Evolutionary conservation across 2,797 vertebrate genomes (phyloP).

Genomic region (Miichthys miiuy): DNA sequence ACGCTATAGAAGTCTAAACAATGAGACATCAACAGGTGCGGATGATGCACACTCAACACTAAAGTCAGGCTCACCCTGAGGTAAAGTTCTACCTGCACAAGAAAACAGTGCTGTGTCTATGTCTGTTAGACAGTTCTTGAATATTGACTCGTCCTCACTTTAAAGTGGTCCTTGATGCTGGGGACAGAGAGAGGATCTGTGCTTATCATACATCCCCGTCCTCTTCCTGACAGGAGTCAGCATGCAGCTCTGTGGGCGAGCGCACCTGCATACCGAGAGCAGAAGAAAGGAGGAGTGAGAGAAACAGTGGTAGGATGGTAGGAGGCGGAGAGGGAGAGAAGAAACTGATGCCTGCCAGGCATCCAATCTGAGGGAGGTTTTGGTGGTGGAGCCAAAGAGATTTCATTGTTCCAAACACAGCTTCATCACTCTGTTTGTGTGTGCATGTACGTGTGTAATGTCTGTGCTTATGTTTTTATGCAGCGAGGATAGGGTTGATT

Average conservation of each 20-base stretch:
- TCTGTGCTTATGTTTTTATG: conserved; percentile 41
- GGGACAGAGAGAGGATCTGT: conserved; percentile 56
- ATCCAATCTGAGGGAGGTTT: conserved; percentile 69
- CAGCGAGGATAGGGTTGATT: conserved; percentile 34
- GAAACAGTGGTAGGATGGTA: conserved; percentile 52
- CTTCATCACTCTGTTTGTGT: conserved; percentile 56
- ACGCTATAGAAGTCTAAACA: background rate
- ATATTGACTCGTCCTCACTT: conserved; percentile 38
- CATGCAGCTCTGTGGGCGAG: conserved; percentile 72
- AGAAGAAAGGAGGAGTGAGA: conserved; percentile 57
- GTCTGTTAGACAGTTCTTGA: conserved; percentile 16
- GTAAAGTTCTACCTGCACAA: background rate
- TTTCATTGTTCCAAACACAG: conserved; percentile 71
- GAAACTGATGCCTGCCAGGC: conserved; percentile 73
- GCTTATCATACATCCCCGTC: conserved; percentile 69
- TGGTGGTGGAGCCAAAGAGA: conserved; percentile 63
- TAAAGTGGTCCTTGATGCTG: conserved; percentile 61
- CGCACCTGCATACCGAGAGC: conserved; percentile 75
- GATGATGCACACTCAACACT: conserved; percentile 4
- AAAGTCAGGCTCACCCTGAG: conserved; percentile 29
- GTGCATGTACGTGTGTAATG: conserved; percentile 43
- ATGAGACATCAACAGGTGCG: conserved; percentile 11
- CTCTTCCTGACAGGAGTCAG: conserved; percentile 74
- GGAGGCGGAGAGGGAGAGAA: conserved; percentile 62
- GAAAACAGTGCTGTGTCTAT: conserved; percentile 25